Conservation (phyloP, 2,113 vertebrate species). For the Anoura caudifer region DNA sequence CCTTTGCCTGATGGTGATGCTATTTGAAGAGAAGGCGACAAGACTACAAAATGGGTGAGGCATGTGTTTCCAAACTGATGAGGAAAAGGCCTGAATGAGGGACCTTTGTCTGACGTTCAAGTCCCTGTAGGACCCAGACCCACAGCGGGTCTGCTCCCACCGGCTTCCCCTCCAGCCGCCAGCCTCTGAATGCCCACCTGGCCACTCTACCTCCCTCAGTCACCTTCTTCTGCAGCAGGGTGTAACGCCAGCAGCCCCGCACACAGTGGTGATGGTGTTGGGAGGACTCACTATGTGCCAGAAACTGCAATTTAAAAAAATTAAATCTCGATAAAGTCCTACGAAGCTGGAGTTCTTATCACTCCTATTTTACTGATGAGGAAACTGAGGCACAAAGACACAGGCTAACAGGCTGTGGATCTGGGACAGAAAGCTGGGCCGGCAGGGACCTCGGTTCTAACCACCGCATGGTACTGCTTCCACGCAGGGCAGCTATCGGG, state of each 20-base stretch:
- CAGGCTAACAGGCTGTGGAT: not conserved
- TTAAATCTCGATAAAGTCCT: not conserved
- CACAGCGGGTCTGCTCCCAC: not conserved
- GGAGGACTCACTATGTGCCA: not conserved
- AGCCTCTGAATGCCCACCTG: not conserved
- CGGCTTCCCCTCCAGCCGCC: fast-evolving
- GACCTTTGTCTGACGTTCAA: not conserved
- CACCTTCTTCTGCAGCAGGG: not conserved
- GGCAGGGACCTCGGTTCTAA: not conserved
- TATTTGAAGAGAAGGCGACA: not conserved
- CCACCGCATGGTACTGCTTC: fast-evolving
- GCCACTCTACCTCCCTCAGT: not conserved
- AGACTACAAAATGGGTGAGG: not conserved
- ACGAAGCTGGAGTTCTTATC: not conserved
- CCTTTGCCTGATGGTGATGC: slow-evolving; percentile 11
- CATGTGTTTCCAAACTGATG: not conserved
- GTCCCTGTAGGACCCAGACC: not conserved
- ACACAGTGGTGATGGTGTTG: fast-evolving
- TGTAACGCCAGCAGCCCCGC: not conserved
- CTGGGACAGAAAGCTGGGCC: not conserved
- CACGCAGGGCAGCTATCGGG: fast-evolving
- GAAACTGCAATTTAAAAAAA: not conserved
- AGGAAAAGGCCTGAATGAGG: not conserved
- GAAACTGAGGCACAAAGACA: not conserved
- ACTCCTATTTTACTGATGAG: not conserved